Evolutionary conservation across 2,797 vertebrate species (phyloP).

Genomic region (Chelidonichthys spinosus): DNA sequence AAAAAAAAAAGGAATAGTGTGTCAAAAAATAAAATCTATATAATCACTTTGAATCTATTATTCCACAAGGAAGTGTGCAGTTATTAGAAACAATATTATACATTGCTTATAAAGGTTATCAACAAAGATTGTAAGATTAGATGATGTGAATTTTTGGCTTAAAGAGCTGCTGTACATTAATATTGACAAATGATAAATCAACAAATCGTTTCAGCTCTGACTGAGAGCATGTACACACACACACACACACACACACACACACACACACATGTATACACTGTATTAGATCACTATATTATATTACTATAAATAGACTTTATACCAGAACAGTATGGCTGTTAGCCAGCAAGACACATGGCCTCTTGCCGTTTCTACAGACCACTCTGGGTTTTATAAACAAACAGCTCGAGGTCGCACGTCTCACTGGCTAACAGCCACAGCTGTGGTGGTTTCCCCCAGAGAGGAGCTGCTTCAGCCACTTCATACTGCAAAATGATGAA

Average conservation of each 20-base stretch:
- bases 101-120: neutral
- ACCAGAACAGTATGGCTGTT: too few relatives aligned
- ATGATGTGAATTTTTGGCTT: neutral
- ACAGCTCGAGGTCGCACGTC: slow-evolving; percentile 21
- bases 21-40: neutral
- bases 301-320: too few relatives aligned
- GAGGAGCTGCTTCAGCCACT: slow-evolving; percentile 41
- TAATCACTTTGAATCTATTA: neutral
- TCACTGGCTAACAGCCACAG: slow-evolving; percentile 28
- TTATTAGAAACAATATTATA: neutral
- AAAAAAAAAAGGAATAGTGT: neutral
- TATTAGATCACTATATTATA: too few relatives aligned
- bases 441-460: slow-evolving; percentile 26
- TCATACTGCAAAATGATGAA: slow-evolving; percentile 40
- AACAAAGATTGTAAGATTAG: neutral
- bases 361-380: too few relatives aligned
- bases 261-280: too few relatives aligned
- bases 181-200: neutral
- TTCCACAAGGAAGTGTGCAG: neutral
- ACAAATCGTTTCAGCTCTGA: neutral
- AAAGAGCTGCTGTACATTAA: neutral
- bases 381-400: neutral
- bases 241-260: too few relatives aligned
- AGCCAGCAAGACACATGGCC: too few relatives aligned
- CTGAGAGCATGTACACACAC: too few relatives aligned